Conservation (phyloP, 2,888 invertebrate species). For the Smittia sp. region DNA sequence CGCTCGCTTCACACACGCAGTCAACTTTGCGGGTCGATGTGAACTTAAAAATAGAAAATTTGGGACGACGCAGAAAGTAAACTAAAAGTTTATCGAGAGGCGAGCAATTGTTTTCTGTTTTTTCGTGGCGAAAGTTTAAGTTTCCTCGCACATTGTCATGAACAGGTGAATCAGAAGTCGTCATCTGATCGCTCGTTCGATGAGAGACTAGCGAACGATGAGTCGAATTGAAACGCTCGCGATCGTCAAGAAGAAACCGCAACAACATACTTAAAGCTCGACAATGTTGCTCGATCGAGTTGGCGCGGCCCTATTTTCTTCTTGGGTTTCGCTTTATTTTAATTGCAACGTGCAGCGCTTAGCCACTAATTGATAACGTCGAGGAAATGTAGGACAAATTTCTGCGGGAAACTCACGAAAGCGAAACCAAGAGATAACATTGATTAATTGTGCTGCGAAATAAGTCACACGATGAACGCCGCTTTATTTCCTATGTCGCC, state of each 20-base stretch:
- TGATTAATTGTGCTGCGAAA: slow-evolving; percentile 26
- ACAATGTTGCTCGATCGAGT: neutral
- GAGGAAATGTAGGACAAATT: neutral
- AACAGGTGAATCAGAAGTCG: neutral
- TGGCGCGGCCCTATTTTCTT: neutral
- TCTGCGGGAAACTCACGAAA: neutral
- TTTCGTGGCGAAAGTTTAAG: too few species aligned
- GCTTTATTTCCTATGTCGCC: neutral
- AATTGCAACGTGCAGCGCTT: slow-evolving; percentile 25
- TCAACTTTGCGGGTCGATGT: slow-evolving; percentile 16
- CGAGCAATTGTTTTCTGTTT: neutral
- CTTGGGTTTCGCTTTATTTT: neutral
- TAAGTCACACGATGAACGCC: slow-evolving; percentile 5
- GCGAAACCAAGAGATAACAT: slow-evolving; percentile 6
- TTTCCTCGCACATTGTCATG: neutral
- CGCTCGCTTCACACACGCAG: neutral
- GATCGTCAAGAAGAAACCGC: too few species aligned
- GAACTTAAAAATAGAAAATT: slow-evolving; percentile 17
- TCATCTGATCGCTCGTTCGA: neutral
- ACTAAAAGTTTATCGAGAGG: neutral
- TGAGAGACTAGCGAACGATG: neutral
- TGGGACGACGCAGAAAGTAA: neutral
- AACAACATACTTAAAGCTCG: neutral
- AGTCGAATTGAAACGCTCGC: too few species aligned
- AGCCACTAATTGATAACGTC: slow-evolving; percentile 38